phyloP scores from a whole-genome alignment of 2,797 vertebrate genomes.

The Periophthalmus magnuspinnatus region DNA sequence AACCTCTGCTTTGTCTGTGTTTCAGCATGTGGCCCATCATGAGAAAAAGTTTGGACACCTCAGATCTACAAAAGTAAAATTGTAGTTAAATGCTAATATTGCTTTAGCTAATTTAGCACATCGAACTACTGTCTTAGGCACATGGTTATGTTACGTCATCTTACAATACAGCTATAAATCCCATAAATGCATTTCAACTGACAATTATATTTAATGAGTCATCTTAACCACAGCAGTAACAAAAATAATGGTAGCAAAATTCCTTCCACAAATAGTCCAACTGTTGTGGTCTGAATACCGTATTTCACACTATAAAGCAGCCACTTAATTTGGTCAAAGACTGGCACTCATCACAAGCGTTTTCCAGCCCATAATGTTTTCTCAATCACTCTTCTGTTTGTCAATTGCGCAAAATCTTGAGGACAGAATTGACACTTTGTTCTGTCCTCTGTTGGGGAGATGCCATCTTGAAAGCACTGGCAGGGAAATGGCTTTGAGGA shows the following conservation, averaged over 20 bases:
- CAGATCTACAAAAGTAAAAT: no score
- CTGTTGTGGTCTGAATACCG: slow-evolving; percentile 19
- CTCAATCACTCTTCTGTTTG: not conserved
- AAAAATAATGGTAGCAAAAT: slow-evolving; percentile 19
- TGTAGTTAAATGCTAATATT: no score
- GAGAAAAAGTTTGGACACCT: no score
- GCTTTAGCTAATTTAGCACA: not conserved
- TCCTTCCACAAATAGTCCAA: slow-evolving; percentile 28
- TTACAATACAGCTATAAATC: not conserved
- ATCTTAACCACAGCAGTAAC: slow-evolving; percentile 6
- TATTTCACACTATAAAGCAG: slow-evolving; percentile 24
- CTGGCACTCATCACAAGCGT: slow-evolving; percentile 2
- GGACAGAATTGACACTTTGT: slow-evolving; percentile 18
- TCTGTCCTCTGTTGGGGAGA: slow-evolving; percentile 4
- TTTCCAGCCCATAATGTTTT: not conserved
- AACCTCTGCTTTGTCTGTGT: no score
- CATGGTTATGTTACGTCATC: not conserved
- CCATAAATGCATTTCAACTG: not conserved
- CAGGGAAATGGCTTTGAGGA: slow-evolving; percentile 1
- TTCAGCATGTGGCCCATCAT: no score
- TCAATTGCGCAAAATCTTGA: slow-evolving; percentile 3
- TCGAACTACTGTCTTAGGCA: not conserved
- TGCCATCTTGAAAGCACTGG: not conserved
- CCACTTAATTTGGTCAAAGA: slow-evolving; percentile 6
- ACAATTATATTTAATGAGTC: not conserved